Evolutionary conservation across 2,888 invertebrate species (phyloP).

Genomic region (Trichopria drosophilae): DNA sequence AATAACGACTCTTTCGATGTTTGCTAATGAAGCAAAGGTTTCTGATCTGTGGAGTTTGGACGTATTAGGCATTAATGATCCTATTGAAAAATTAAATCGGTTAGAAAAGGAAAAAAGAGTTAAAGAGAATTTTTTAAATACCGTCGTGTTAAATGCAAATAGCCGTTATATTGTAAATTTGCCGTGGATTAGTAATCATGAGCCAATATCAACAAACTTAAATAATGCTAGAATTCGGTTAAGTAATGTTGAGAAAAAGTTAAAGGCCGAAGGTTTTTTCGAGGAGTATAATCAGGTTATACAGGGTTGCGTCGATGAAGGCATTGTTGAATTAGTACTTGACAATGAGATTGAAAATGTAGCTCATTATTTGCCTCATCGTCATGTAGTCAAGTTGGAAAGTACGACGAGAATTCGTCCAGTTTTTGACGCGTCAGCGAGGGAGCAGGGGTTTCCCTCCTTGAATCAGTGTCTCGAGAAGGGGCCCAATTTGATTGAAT

Average conservation of each 20-base stretch:
- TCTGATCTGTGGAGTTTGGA: slow-evolving; percentile 47
- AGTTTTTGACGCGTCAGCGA: slow-evolving; percentile 42
- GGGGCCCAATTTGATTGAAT: slow-evolving; percentile 35
- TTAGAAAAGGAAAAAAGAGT: slow-evolving; percentile 34
- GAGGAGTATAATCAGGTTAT: slow-evolving; percentile 29
- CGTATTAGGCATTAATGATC: slow-evolving; percentile 44
- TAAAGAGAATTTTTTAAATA: slow-evolving; percentile 41
- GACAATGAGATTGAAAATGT: slow-evolving; percentile 19
- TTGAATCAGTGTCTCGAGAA: slow-evolving; percentile 39
- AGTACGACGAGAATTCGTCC: slow-evolving; percentile 36
- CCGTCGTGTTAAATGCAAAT: slow-evolving; percentile 37
- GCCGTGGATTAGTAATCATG: slow-evolving; percentile 47
- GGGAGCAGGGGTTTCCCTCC: slow-evolving; percentile 35
- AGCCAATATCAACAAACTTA: slow-evolving; percentile 40
- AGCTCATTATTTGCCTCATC: slow-evolving; percentile 36
- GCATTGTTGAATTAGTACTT: slow-evolving; percentile 40
- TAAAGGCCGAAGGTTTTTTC: slow-evolving; percentile 22
- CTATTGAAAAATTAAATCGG: slow-evolving; percentile 36
- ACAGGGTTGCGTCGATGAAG: slow-evolving; percentile 24
- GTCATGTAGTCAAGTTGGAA: slow-evolving; percentile 28
- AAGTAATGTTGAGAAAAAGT: slow-evolving; percentile 34
- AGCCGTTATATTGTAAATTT: slow-evolving; percentile 46
- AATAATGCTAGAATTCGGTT: slow-evolving; percentile 39
- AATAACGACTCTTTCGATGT: slow-evolving; percentile 25
- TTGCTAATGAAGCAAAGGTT: slow-evolving; percentile 33